phyloP scores from a whole-genome alignment of 1,140 invertebrate genomes.

The Semibalanus balanoides region DNA sequence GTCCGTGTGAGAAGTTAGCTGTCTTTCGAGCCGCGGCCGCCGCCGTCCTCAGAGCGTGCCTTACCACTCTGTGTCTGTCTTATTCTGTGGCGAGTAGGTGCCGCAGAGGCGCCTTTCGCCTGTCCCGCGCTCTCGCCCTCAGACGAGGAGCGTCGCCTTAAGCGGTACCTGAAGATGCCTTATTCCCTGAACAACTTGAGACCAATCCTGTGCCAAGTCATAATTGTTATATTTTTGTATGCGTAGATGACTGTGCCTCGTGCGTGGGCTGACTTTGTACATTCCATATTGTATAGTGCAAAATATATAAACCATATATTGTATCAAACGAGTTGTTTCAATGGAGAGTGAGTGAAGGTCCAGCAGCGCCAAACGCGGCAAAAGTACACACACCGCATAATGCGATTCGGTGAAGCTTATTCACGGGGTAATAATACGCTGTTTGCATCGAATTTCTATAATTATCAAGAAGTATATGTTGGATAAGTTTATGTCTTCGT shows the following conservation, averaged over 20 bases:
- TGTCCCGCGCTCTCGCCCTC: too few relatives aligned
- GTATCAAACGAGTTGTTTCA: not conserved
- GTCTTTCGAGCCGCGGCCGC: not conserved
- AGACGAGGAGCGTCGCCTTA: not conserved
- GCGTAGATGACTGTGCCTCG: not conserved
- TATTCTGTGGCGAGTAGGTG: not conserved
- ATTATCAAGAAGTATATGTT: too few relatives aligned
- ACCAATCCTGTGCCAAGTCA: not conserved
- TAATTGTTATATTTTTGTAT: conserved; percentile 3
- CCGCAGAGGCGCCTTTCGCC: too few relatives aligned
- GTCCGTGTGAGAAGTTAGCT: not conserved
- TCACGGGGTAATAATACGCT: too few relatives aligned
- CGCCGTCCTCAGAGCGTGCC: not conserved
- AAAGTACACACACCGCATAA: too few relatives aligned
- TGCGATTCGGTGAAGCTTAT: too few relatives aligned
- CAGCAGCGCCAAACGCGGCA: too few relatives aligned
- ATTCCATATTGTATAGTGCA: conserved; percentile 2
- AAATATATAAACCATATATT: not conserved
- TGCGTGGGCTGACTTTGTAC: not conserved
- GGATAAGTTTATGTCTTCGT: too few relatives aligned
- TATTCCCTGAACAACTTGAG: not conserved
- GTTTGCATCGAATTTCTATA: too few relatives aligned
- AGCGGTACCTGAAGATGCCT: not conserved
- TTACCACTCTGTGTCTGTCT: not conserved
- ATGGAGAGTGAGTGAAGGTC: too few relatives aligned